phyloP scores from a whole-genome alignment of 2,113 vertebrate genomes.

The Ailuropoda melanoleuca region DNA sequence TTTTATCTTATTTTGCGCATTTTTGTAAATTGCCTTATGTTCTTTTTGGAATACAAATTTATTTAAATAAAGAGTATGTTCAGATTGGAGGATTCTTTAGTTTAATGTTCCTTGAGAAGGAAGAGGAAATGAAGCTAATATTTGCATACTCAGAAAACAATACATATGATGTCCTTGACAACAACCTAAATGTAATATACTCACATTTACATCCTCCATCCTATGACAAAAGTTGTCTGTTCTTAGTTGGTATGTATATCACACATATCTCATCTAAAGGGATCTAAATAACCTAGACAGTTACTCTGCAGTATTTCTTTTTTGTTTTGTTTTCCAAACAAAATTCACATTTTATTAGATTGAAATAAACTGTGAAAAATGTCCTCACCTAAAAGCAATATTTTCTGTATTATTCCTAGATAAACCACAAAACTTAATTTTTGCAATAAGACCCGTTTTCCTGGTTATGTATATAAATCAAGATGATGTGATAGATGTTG shows the following conservation, averaged over 20 bases:
- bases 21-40: not conserved
- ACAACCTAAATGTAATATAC: not conserved
- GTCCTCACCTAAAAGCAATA: conserved; percentile 74
- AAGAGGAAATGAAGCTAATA: not conserved
- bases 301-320: not conserved
- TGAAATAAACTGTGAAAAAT: conserved; percentile 81
- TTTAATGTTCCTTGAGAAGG: not conserved
- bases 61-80: not conserved
- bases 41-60: not conserved
- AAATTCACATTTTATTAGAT: conserved; percentile 83
- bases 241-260: not conserved
- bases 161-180: not conserved
- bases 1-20: not conserved
- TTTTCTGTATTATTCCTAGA: conserved; percentile 66
- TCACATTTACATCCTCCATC: not conserved
- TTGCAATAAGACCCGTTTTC: conserved; percentile 27
- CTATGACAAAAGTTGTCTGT: not conserved
- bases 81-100: not conserved
- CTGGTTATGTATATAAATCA: conserved; percentile 19
- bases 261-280: not conserved
- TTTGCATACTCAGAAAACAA: not conserved
- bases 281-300: not conserved
- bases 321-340: conserved; percentile 57
- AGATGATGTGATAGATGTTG: not conserved
- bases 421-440: conserved; percentile 62